Evolutionary conservation across 2,797 vertebrate genomes (phyloP), one percentile per base, ranked within the genome.

Genomic region (Limosa lapponica): DNA sequence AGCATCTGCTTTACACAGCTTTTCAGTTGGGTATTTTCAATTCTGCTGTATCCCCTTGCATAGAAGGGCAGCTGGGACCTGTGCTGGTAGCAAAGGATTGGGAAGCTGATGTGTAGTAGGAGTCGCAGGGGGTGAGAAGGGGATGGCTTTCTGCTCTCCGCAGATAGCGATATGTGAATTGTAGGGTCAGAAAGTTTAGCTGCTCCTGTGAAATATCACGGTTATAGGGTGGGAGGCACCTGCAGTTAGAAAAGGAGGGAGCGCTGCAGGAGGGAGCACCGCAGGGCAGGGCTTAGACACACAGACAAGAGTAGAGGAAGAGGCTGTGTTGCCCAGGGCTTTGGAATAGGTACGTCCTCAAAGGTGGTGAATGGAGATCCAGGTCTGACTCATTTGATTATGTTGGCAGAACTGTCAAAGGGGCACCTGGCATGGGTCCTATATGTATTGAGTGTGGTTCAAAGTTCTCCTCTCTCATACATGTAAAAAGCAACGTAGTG

Each of bases 161-260:
- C 23, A 44, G 16, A 13, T 37, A 62, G 49, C 0, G 0, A 4
- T 44, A 32, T 0, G 1, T 77, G 65, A 77, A 34, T 46, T 70
- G 24, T 16, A 62, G 72, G n/a, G 57, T 81, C 61, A 78, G 61
- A 70, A 86, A 57, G 59, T 73, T 77, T 49, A 66, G 65, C 51
- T 87, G 28, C 30, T 83, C 34, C 64, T 54, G n/a, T 36, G 55
- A 54, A 77, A 62, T 36, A 18, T 84, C 13, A 7, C 30, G 6
- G n/a, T 80, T 73, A n/a, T 19, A 58, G 51, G 2, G 3, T 51
- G 67, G 57, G 22, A 80, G 43, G 24, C 22, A 46, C 27, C 18
- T 67, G 44, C 46, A 62, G 18, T 73, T 89, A 34, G 67, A 73
- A 89, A 43, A 73, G 59, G 51, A 89, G 69, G 22, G 27, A 74